Evolutionary conservation across 2,888 invertebrate species (phyloP).

Genomic region (Drosophila colorata): DNA sequence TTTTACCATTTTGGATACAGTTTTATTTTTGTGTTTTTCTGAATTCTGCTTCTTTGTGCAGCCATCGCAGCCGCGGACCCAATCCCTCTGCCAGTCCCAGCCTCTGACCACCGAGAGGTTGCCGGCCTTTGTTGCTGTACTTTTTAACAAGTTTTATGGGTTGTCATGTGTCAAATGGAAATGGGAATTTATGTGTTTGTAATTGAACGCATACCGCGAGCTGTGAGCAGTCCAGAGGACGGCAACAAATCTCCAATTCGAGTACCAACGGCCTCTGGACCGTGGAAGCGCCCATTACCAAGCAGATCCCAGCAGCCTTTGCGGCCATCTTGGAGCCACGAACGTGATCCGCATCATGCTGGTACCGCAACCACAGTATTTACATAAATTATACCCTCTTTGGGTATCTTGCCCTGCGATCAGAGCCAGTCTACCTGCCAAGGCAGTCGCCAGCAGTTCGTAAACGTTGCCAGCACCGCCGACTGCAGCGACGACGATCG

Average conservation of each 20-base stretch:
- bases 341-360: conserved; percentile 56
- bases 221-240: conserved; percentile 31
- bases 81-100: conserved; percentile 35
- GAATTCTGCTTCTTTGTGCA: conserved; percentile 8
- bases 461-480: not conserved
- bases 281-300: conserved; percentile 5
- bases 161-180: conserved; percentile 85
- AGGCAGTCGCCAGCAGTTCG: not conserved
- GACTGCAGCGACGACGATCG: not conserved
- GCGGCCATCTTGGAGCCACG: conserved; percentile 50
- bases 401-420: conserved; percentile 50
- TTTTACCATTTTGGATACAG: conserved; percentile 75
- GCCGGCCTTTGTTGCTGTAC: conserved; percentile 72
- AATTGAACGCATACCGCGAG: conserved; percentile 82
- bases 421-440: conserved; percentile 24
- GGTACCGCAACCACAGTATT: conserved; percentile 66
- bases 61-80: conserved; percentile 27
- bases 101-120: conserved; percentile 63
- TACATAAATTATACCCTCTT: conserved; percentile 83
- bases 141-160: conserved; percentile 83
- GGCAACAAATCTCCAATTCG: conserved; percentile 39
- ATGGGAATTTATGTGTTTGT: conserved; percentile 85
- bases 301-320: conserved; percentile 9
- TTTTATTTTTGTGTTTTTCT: conserved; percentile 42
- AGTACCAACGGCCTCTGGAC: conserved; percentile 13